Base-by-base conservation (phyloP, 2,888 invertebrate genomes). In the Thymelicus lineola region DNA sequence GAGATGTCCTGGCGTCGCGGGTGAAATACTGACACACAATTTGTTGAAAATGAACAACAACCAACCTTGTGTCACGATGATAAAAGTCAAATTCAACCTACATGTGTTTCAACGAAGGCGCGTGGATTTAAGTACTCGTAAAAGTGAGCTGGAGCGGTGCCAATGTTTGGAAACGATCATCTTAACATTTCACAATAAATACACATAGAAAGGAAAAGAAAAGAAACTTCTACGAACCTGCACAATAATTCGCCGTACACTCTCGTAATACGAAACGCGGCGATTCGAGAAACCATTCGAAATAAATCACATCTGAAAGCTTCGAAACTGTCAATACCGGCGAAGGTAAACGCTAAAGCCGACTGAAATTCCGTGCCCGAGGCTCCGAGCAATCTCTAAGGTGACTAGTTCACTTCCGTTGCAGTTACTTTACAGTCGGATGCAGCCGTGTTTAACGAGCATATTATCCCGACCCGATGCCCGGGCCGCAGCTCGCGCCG, bases 91-190 rank as follows among this genome's bases (percentile, higher is more conserved):
- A 61, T 38, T 67, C n/a, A 62, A 5, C 48, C 35, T 3, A 42
- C 35, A 6, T 42, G 35, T 17, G 14, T 35, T 14, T 6, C 62
- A 72, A 74, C 74, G 76, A 71, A 75, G 66, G 74, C 68, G 73
- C 67, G 74, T 69, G 72, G 77, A 77, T 77, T 79, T 77, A 81
- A 80, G 79, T 9, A 53, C 53, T 53, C 53, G 53, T 78, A 78
- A 80, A 81, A 76, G 79, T 72, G 78, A 76, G 76, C 83, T 90
- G 90, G 90, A 82, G 71, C 77, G 57, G 67, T 73, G 89, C 90
- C 90, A 90, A 85, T 82, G 80, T 83, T 86, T 84, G 80, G 81
- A 81, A 83, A 81, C 85, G 85, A 86, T 85, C 86, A 81, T 85
- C 84, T 86, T 84, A 82, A 82, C 84, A 84, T 84, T 83, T 82